A percentile compares a stretch with the other conserved stretches of the same genome.
phyloP scores from a whole-genome alignment of 1,140 invertebrate species.

The Conus betulinus region DNA sequence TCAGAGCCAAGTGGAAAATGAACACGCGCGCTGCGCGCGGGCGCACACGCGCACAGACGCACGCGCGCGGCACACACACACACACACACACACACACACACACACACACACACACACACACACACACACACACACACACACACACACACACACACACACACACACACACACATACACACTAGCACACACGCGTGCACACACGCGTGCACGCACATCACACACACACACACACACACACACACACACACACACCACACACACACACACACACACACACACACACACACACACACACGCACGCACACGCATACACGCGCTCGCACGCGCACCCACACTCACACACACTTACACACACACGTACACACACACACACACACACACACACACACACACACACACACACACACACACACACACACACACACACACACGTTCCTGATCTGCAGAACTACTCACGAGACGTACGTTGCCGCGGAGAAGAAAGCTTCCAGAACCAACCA shows the following conservation, averaged over 20 bases:
- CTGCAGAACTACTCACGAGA: no score
- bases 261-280: not conserved
- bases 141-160: slow-evolving; percentile 12
- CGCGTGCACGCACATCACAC: not conserved
- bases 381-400: not conserved
- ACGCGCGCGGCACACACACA: not conserved
- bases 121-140: slow-evolving; percentile 21
- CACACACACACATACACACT: no score
- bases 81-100: slow-evolving; percentile 22
- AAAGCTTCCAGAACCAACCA: no score
- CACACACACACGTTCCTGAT: not conserved
- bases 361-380: not conserved
- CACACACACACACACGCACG: slow-evolving; percentile 12
- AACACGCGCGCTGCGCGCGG: not conserved
- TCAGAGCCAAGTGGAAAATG: not conserved
- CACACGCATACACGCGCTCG: not conserved
- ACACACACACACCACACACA: slow-evolving; percentile 2
- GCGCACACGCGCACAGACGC: no score
- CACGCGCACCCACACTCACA: no score
- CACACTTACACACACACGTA: not conserved
- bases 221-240: not conserved
- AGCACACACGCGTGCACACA: not conserved
- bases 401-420: slow-evolving; percentile 8
- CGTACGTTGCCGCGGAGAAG: no score
- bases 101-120: slow-evolving; percentile 24